phyloP scores from a whole-genome alignment of 2,113 vertebrate genomes.

The Vulpes lagopus region DNA sequence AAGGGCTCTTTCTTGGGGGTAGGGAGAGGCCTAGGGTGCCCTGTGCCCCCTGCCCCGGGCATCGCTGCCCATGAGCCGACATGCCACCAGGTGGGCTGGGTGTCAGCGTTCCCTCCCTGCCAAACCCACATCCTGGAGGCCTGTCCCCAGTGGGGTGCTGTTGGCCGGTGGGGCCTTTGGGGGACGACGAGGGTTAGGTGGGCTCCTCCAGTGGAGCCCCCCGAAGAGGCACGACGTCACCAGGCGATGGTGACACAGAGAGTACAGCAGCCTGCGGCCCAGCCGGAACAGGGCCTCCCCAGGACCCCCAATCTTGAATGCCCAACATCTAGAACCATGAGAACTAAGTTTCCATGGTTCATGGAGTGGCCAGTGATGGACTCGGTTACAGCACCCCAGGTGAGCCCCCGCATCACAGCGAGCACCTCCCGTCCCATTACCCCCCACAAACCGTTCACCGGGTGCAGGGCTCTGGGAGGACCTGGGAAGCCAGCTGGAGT shows the following conservation, averaged over 20 bases:
- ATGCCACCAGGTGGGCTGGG: too few relatives aligned
- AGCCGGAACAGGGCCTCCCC: not conserved
- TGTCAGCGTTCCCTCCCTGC: too few relatives aligned
- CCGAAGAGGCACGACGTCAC: not conserved
- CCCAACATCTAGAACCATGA: not conserved
- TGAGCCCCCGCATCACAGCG: too few relatives aligned
- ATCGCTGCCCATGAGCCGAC: not conserved
- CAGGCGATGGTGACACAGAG: not conserved
- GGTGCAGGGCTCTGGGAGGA: too few relatives aligned
- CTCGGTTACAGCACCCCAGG: not conserved
- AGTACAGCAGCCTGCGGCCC: not conserved
- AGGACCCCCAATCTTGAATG: not conserved
- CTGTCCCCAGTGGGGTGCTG: too few relatives aligned
- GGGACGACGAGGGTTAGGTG: not conserved
- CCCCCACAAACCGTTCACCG: too few relatives aligned
- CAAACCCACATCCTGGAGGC: not conserved
- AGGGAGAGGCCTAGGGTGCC: not conserved
- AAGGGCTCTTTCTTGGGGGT: not conserved
- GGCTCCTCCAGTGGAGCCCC: not conserved
- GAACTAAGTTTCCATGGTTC: not conserved
- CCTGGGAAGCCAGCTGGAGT: too few relatives aligned
- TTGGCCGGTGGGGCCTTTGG: not conserved
- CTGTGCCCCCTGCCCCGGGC: not conserved
- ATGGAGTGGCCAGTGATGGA: not conserved
- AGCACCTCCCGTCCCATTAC: too few relatives aligned